Base-by-base conservation (phyloP, 2,113 vertebrate genomes). In the Potamarius usumacintae region DNA sequence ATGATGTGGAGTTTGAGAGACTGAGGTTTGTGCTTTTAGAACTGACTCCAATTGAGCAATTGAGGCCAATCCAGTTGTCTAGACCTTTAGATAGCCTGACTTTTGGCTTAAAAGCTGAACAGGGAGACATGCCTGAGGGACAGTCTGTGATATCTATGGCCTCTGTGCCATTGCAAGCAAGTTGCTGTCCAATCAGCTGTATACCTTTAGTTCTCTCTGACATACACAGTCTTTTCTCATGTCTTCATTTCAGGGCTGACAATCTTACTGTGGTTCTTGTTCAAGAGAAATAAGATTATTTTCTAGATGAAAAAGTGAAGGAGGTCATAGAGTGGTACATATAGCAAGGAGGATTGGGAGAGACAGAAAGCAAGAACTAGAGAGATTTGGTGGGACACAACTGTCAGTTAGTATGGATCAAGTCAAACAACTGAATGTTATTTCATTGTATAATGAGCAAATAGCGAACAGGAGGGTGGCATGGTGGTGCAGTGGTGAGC, bases 1-100 rank as follows among this genome's bases (percentile, higher is more conserved):
- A 98, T 0, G 97, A 98, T 4, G 96, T 97, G 88, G 97, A 98
- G 91, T 97, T 98, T 72, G 97, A 98, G 92, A 93, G 97, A 82
- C 96, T 98, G 77, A 91, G 90, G 90, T 92, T 65, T 15, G 89
- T 88, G 48, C 86, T 74, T 86, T 34, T 30, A 52, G 34, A 63
- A 67, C 69, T 80, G 30, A 58, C 74, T 53, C 52, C 25, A 78
- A 78, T 30, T 25, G 63, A 30, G 17, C 48, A 14, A 1, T 53
- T 4, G 42, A 77, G 5, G 42, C n/a, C 48, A 27, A n/a, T 14
- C 25, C 27, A 42, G 42, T n/a, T 0, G 42, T 22, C 62, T 58
- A 22, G 4, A n/a, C 18, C 60, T 69, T 67, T 65, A 63, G 77
- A 81, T 85, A 57, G 67, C 88, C 72, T 86, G 81, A 80, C 72